Base-by-base conservation (phyloP, 1,140 invertebrate species). In the Eurosta solidaginis region DNA sequence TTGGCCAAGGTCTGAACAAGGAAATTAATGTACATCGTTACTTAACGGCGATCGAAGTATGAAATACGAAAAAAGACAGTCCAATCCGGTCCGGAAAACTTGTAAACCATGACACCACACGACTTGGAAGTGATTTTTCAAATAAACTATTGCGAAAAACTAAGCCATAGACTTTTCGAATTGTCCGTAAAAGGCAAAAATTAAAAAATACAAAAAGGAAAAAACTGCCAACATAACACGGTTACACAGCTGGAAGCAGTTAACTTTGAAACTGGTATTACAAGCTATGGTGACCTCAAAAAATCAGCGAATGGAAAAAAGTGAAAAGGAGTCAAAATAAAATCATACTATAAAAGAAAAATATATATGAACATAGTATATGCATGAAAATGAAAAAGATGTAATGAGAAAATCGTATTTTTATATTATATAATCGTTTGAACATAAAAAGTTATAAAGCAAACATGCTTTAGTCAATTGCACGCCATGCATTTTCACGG, bases 1-100 rank as follows among this genome's bases (percentile, higher is more conserved):
- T 36, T 73, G 63, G 63, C 63, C 63, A 73, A 73, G 63, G 63
- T 73, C 33, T 73, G 45, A 9, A n/a, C 45, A 9, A 42, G 63
- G 63, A 73, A 73, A 17, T 17, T 29, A 44, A 36, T 14, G 17
- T 33, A 36, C 7, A 44, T 33, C 12, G 29, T 52, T 52, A 22
- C 49, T 52, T 22, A 52, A 52, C 20, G 7, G 25, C 22, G 2
- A 12, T 10, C 50, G 25, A 54, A 54, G 27, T 52, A 25, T n/a
- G n/a, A n/a, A n/a, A n/a, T n/a, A n/a, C n/a, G n/a, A n/a, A n/a
- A 25, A 54, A 54, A 36, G 22, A 73, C 29, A 20, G 63, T 29
- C 42, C 10, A 29, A 73, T 73, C 63, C 63, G 63, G 63, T 33
- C 63, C 63, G 63, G 63, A 44, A 44, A 33, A 42, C 63, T 42